A percentile compares a stretch with the other conserved stretches of the same genome.
Evolutionary conservation across 2,888 invertebrate species (phyloP).

Genomic region (Cheilosia scutellata): DNA sequence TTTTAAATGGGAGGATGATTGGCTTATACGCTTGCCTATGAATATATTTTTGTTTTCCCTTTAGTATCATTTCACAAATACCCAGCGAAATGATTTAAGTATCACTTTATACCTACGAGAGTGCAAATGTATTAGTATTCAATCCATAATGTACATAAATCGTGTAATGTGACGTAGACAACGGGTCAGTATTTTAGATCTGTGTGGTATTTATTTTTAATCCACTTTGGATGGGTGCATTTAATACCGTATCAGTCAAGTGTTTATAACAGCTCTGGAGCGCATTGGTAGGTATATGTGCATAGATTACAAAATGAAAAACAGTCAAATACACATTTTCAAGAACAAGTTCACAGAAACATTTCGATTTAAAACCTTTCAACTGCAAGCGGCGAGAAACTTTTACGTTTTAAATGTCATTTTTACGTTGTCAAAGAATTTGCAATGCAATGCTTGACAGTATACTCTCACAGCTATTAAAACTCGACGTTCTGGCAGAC

Average conservation of each 20-base stretch:
- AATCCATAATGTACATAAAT: background rate
- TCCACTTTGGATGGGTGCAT: slow-evolving; percentile 6
- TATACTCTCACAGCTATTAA: too few species aligned
- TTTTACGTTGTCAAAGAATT: too few species aligned
- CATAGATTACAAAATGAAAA: too few species aligned
- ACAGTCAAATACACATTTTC: too few species aligned
- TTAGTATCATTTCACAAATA: slow-evolving; percentile 31
- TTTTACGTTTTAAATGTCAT: too few species aligned
- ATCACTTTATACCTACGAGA: background rate
- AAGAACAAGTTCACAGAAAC: too few species aligned
- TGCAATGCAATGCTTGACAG: too few species aligned
- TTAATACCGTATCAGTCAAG: background rate
- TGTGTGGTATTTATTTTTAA: background rate
- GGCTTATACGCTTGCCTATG: slow-evolving; percentile 37
- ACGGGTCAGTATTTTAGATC: background rate
- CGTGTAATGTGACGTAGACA: background rate
- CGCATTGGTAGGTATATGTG: background rate
- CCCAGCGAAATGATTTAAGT: slow-evolving; percentile 33
- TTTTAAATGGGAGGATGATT: slow-evolving; percentile 56
- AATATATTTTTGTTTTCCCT: slow-evolving; percentile 30
- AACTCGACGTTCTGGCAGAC: too few species aligned
- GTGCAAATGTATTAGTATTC: background rate
- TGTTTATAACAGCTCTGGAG: background rate
- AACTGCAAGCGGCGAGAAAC: too few species aligned
- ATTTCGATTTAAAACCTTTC: too few species aligned